phyloP scores from a whole-genome alignment of 2,888 invertebrate species.

The Hemicrepidius hirtus region DNA sequence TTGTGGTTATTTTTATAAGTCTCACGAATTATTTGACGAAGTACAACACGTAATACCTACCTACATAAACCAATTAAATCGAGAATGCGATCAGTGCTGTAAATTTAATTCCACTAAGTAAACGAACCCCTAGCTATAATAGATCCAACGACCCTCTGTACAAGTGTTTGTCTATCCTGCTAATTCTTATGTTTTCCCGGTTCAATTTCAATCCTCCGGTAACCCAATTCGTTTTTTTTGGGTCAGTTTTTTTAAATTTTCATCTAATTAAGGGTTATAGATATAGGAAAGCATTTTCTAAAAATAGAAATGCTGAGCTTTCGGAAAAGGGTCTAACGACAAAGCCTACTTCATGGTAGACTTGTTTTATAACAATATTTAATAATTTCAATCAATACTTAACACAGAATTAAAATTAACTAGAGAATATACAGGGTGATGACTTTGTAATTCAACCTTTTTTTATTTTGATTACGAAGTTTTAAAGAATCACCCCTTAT shows the following conservation, averaged over 20 bases:
- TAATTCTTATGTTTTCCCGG: background rate
- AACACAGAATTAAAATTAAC: background rate
- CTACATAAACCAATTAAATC: conserved; percentile 11
- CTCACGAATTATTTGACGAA: too few species aligned
- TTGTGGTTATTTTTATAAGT: too few species aligned
- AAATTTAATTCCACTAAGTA: conserved; percentile 18
- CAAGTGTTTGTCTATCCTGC: conserved; percentile 11
- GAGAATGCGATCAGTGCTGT: conserved; percentile 1
- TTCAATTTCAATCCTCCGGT: background rate
- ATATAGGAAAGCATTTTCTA: background rate
- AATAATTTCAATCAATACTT: conserved; percentile 15
- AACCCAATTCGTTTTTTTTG: too few species aligned
- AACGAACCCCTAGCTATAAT: conserved; percentile 4
- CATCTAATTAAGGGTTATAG: background rate
- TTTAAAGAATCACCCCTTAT: too few species aligned
- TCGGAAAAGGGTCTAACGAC: conserved; percentile 12
- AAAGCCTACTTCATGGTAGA: conserved; percentile 20
- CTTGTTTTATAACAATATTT: conserved; percentile 24
- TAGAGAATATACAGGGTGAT: too few species aligned
- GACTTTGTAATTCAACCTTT: too few species aligned
- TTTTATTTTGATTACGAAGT: too few species aligned
- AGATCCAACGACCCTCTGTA: conserved; percentile 10
- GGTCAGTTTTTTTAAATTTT: background rate
- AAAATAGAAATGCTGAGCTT: conserved; percentile 12
- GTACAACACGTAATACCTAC: background rate